Percentiles rank a stretch among this genome's conserved stretches.
phyloP scores from a whole-genome alignment of 1,140 invertebrate species.

The Cataglyphis hispanica region DNA sequence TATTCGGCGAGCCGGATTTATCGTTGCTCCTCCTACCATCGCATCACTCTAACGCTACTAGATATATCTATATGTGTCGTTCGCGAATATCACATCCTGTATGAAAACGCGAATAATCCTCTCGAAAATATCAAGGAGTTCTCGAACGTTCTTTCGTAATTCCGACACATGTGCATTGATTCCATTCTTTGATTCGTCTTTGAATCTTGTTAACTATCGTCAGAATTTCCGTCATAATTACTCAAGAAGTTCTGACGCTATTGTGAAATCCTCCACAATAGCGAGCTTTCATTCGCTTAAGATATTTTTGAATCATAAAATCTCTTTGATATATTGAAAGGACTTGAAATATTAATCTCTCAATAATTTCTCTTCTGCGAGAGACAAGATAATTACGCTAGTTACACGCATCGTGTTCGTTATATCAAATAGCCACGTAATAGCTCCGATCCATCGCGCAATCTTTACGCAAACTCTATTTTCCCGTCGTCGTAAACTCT shows the following conservation, averaged over 20 bases:
- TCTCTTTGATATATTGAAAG: not conserved
- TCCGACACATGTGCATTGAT: slow-evolving; percentile 19
- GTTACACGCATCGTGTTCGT: not conserved
- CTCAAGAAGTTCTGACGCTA: not conserved
- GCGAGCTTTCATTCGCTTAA: not conserved
- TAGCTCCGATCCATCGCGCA: slow-evolving; percentile 3
- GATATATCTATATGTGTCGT: slow-evolving; percentile 18
- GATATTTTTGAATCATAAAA: not conserved
- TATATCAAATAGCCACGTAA: not conserved
- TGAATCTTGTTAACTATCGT: not conserved
- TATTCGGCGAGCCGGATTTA: slow-evolving; percentile 65
- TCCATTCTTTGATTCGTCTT: slow-evolving; percentile 30
- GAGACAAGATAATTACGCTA: slow-evolving; percentile 10
- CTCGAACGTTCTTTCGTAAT: slow-evolving; percentile 39
- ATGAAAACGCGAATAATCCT: slow-evolving; percentile 57
- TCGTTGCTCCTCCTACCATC: slow-evolving; percentile 41
- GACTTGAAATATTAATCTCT: not conserved
- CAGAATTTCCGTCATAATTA: too few relatives aligned
- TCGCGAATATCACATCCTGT: slow-evolving; percentile 37
- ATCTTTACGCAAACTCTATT: not conserved
- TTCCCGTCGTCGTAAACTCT: slow-evolving; percentile 40
- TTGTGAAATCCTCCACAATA: not conserved
- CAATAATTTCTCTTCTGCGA: not conserved
- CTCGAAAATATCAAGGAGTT: slow-evolving; percentile 51
- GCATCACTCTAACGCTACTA: not conserved